phyloP scores from a whole-genome alignment of 2,797 vertebrate species.

The Hemitrygon akajei region DNA sequence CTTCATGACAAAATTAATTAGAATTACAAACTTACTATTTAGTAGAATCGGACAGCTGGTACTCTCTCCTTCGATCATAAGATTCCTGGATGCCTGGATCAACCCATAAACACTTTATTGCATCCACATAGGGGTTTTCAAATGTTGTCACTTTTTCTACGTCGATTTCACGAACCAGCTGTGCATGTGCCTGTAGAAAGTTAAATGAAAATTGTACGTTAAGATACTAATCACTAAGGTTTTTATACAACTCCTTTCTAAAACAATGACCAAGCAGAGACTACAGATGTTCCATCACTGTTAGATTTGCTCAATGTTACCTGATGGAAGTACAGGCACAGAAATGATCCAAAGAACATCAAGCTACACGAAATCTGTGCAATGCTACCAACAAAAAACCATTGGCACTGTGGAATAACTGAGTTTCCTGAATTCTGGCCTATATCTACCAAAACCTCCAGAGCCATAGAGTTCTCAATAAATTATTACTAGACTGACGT shows the following conservation, averaged over 20 bases:
- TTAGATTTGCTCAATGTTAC: not conserved
- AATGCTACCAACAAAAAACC: not conserved
- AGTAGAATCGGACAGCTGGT: slow-evolving; percentile 90
- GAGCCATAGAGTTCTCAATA: not conserved
- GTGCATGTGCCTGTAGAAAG: slow-evolving; percentile 72
- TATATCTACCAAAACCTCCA: not conserved
- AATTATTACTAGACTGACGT: not conserved
- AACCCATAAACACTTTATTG: slow-evolving; percentile 89
- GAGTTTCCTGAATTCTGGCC: not conserved
- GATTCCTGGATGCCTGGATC: slow-evolving; percentile 89
- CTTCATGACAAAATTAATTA: not conserved
- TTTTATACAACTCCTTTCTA: not conserved
- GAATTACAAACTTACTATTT: slow-evolving; percentile 78
- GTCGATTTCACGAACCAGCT: slow-evolving; percentile 82
- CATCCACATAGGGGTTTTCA: slow-evolving; percentile 79
- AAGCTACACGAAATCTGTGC: not conserved
- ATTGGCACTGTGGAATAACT: not conserved
- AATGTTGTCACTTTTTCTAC: slow-evolving; percentile 79
- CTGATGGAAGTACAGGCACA: not conserved
- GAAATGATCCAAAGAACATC: not conserved
- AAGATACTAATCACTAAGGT: not conserved
- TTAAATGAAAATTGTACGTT: not conserved
- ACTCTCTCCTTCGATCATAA: slow-evolving; percentile 88
- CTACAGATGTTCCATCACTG: not conserved
- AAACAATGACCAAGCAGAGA: not conserved